phyloP scores from a whole-genome alignment of 2,797 vertebrate genomes.

The Bradypodion ventrale region DNA sequence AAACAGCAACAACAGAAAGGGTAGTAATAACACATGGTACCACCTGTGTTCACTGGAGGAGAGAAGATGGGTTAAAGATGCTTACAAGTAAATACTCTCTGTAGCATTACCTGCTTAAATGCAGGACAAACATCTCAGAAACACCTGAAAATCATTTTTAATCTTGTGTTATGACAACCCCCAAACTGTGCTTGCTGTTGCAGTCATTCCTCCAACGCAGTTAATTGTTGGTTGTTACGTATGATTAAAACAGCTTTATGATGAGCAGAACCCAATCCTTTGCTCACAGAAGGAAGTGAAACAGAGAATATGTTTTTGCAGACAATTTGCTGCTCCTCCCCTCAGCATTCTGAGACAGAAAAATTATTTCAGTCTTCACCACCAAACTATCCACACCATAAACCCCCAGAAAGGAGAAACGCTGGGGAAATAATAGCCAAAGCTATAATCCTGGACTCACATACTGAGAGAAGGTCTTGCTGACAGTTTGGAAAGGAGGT shows the following conservation, averaged over 20 bases:
- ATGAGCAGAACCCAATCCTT: constrained; percentile 62
- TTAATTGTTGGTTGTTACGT: constrained; percentile 45
- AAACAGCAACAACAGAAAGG: background rate
- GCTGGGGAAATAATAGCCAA: constrained; percentile 59
- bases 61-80: background rate
- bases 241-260: constrained; percentile 66
- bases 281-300: constrained; percentile 67
- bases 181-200: too few species aligned
- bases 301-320: constrained; percentile 66
- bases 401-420: constrained; percentile 58
- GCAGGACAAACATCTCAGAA: background rate
- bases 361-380: constrained; percentile 62
- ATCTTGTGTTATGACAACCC: too few species aligned
- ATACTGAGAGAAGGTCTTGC: too few species aligned
- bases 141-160: background rate
- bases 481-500: too few species aligned
- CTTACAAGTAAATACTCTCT: background rate
- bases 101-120: background rate
- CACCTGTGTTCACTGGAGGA: background rate
- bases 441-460: too few species aligned
- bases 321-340: constrained; percentile 55
- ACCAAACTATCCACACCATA: constrained; percentile 57
- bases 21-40: background rate
- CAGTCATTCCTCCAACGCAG: background rate
- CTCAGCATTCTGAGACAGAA: constrained; percentile 43